Percentiles rank a stretch among this genome's conserved stretches.
Conservation (phyloP, 2,888 invertebrate genomes). For the Halictus quadricinctus region DNA sequence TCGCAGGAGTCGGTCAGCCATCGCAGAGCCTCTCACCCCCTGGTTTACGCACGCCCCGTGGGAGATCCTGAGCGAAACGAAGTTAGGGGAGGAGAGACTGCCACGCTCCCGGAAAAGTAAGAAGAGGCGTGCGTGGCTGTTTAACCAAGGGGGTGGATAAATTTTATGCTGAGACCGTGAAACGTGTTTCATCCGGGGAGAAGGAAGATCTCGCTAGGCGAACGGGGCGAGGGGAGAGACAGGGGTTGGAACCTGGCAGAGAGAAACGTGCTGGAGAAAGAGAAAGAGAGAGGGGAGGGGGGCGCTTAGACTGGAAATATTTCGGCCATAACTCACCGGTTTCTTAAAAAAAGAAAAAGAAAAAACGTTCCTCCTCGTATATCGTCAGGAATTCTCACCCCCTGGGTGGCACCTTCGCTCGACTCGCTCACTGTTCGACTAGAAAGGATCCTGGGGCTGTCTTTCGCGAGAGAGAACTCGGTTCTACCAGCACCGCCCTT, state of each 20-base stretch:
- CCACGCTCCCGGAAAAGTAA: constrained; percentile 65
- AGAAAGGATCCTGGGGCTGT: neutral
- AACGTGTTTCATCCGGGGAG: constrained; percentile 83
- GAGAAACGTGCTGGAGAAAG: constrained; percentile 41
- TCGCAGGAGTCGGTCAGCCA: constrained; percentile 44
- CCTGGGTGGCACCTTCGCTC: constrained; percentile 39
- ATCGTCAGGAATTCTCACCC: constrained; percentile 59
- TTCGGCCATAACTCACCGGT: constrained; percentile 68
- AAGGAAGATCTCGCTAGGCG: constrained; percentile 62
- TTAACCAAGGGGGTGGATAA: constrained; percentile 80
- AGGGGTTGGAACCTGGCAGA: constrained; percentile 34
- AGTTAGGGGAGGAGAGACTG: constrained; percentile 62
- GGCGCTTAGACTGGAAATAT: constrained; percentile 70
- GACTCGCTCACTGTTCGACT: constrained; percentile 2
- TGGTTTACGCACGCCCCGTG: constrained; percentile 54
- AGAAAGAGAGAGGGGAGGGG: constrained; percentile 49
- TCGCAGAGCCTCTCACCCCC: constrained; percentile 25
- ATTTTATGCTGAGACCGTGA: constrained; percentile 84
- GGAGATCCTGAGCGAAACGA: constrained; percentile 66
- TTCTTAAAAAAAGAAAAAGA: constrained; percentile 52
- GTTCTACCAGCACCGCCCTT: neutral
- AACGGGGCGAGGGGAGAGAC: constrained; percentile 31
- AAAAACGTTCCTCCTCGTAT: constrained; percentile 56
- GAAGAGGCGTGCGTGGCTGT: constrained; percentile 78
- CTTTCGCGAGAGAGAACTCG: neutral